Conservation (phyloP, 2,888 invertebrate genomes). For the Imbricaverruca yamaguchii region DNA sequence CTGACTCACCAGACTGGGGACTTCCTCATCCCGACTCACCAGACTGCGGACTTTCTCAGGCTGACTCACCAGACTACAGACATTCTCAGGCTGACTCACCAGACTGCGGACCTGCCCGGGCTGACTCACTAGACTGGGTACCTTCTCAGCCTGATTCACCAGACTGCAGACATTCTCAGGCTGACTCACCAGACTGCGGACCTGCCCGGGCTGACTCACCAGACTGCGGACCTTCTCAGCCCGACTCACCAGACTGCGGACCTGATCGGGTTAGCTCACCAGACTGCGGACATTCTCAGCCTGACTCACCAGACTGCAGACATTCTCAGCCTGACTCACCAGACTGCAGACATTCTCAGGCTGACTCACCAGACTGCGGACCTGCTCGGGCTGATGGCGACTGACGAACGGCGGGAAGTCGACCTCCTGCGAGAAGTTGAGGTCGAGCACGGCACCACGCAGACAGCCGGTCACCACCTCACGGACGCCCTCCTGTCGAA, state of each 20-base stretch:
- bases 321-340: neutral
- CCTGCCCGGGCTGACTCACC: neutral
- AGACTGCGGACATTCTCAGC: no score
- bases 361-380: no score
- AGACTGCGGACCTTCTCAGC: no score
- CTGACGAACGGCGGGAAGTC: conserved; percentile 62
- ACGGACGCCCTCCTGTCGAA: conserved; percentile 25
- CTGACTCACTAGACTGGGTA: neutral
- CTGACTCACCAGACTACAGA: neutral
- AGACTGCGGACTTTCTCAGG: neutral
- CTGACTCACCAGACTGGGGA: neutral
- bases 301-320: no score
- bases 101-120: neutral
- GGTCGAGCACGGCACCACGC: conserved; percentile 34
- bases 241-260: neutral
- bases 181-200: neutral
- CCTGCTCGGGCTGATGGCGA: neutral
- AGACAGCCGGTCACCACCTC: conserved; percentile 34
- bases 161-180: neutral
- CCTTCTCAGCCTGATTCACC: no score
- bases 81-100: neutral
- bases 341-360: neutral
- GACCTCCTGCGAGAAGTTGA: conserved; percentile 62
- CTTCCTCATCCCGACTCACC: neutral
- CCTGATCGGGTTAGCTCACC: neutral